Evolutionary conservation across 2,888 invertebrate genomes (phyloP).

Genomic region (Drosophila basisetae): DNA sequence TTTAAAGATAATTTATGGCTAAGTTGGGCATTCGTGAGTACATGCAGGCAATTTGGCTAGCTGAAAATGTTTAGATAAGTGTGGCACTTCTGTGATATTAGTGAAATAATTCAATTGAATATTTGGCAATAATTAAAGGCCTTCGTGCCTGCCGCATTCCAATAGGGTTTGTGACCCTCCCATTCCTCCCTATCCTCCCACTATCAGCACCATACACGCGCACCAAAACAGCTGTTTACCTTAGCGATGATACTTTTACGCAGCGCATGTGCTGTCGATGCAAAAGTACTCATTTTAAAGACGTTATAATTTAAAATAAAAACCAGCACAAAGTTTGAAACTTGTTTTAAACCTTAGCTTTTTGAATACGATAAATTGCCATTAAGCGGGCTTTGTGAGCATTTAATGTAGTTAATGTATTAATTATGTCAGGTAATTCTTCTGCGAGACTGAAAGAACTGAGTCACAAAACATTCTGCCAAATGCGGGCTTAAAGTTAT

Average conservation of each 20-base stretch:
- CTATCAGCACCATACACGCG: constrained; percentile 25
- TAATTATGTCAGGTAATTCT: background rate
- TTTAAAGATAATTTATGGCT: background rate
- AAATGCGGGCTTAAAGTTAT: background rate
- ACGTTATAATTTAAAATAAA: constrained; percentile 25
- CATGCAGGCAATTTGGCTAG: background rate
- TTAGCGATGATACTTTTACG: constrained; percentile 49
- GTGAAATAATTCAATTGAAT: constrained; percentile 6
- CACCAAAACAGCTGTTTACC: constrained; percentile 58
- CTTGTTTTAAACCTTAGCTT: background rate
- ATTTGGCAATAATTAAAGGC: constrained; percentile 39
- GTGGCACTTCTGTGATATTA: background rate
- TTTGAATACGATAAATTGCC: background rate
- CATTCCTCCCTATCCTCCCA: background rate
- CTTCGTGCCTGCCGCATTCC: constrained; percentile 50
- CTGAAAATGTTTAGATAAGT: background rate
- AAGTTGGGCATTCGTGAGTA: background rate
- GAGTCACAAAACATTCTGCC: background rate
- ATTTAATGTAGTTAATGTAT: background rate
- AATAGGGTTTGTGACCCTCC: constrained; percentile 72
- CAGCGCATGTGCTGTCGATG: constrained; percentile 33
- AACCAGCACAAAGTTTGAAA: rapidly evolving
- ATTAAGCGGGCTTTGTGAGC: background rate
- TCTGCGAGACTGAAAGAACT: background rate
- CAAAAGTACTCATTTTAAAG: constrained; percentile 14